These are phyloP conservation scores for Ramazzottius varieornatus DNA, from an alignment of 2,888 invertebrate genomes.

Conservation along the genomic window DNA sequence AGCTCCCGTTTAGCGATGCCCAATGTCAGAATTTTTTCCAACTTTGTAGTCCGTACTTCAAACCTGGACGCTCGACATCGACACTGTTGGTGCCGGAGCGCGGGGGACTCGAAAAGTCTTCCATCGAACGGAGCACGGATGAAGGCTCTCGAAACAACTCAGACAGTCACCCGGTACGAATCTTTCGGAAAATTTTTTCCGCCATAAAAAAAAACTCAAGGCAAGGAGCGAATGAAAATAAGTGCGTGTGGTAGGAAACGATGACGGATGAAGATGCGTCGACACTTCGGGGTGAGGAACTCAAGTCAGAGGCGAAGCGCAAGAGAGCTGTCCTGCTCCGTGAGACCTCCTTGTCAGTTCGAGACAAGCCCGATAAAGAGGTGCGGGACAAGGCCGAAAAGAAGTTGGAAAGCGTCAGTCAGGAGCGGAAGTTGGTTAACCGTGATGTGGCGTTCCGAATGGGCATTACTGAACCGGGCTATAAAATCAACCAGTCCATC, in stretches of 20 bases:
- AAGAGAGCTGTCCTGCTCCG: background rate
- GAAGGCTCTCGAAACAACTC: background rate
- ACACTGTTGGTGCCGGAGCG: background rate
- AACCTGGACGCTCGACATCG: background rate
- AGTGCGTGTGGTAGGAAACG: background rate
- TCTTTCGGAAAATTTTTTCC: background rate
- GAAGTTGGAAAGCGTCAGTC: background rate
- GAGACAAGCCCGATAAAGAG: constrained; percentile 3
- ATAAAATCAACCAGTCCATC: background rate
- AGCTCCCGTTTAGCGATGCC: too few relatives aligned
- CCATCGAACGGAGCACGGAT: background rate
- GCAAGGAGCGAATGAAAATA: background rate
- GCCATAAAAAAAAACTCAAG: background rate
- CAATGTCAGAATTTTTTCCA: too few relatives aligned
- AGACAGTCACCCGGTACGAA: background rate
- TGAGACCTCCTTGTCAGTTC: background rate
- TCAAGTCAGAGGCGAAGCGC: background rate
- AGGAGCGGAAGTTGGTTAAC: too few relatives aligned
- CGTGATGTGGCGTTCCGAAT: too few relatives aligned
- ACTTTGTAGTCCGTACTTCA: constrained; percentile 1
- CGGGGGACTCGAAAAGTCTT: too few relatives aligned
- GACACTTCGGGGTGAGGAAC: background rate
- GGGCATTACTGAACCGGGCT: too few relatives aligned
- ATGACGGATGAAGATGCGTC: background rate
- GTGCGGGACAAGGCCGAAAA: background rate